Evolutionary conservation across 2,888 invertebrate species (phyloP), one percentile per base, ranked within the genome.

Genomic region (Falcaria lacertinaria): DNA sequence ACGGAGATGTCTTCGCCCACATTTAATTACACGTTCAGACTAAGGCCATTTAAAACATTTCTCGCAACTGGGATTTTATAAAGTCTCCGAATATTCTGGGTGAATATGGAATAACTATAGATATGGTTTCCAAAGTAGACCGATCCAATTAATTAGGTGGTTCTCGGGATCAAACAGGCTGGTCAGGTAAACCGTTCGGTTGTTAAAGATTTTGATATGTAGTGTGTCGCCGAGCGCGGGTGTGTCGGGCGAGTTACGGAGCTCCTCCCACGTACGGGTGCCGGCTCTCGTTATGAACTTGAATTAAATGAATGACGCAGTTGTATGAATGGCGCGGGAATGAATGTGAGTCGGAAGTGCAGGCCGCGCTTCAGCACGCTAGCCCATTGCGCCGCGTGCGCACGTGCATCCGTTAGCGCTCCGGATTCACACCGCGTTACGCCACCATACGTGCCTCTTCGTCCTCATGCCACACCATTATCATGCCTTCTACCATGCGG

Each of bases 301-400:
- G 84, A 84, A 86, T 85, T 80, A 81, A 81, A 81, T 86, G 82
- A 87, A 85, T 85, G 86, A 84, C 74, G 80, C 79, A 72, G 74
- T 84, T 84, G 80, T 84, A 81, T 87, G 86, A 87, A 87, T 87
- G 86, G 83, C 76, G 82, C 76, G 81, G 78, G 81, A 80, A 79
- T 84, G 84, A 82, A 82, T 84, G 82, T 67, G 82, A 80, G 80
- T 83, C 85, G 86, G 87, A 87, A 86, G 82, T 81, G 78, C 78
- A 78, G 68, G 69, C 65, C 63, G 72, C 69, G 77, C 70, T 76
- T 71, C 78, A 73, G 76, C 77, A 78, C 82, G 81, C 83, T 74
- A 78, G 78, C 64, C 71, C 72, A 73, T 76, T 73, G 73, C 71
- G 66, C 54, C 48, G 48, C 28, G 28, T 28, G 54, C 69, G 74